phyloP scores from a whole-genome alignment of 2,113 vertebrate species.

The Eleginops maclovinus region DNA sequence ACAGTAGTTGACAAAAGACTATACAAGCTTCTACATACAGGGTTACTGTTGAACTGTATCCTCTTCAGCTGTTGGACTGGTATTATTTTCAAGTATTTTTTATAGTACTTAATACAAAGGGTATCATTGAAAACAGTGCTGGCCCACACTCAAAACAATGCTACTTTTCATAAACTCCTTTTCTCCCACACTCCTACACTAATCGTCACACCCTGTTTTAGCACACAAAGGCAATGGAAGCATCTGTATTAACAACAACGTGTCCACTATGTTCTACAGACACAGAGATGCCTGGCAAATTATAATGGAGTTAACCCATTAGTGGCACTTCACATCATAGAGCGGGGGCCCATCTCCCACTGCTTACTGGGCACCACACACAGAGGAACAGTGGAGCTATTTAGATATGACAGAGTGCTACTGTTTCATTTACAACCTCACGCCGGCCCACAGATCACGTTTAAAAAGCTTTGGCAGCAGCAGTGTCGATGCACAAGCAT shows the following conservation, averaged over 20 bases:
- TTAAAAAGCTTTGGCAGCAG: slow-evolving; percentile 51
- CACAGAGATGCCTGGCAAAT: slow-evolving; percentile 47
- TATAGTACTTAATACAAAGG: slow-evolving; percentile 38
- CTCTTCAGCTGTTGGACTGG: not conserved
- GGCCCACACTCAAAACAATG: slow-evolving; percentile 48
- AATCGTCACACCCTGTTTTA: slow-evolving; percentile 60
- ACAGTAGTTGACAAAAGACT: not conserved
- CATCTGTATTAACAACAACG: slow-evolving; percentile 60
- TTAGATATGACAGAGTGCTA: slow-evolving; percentile 63
- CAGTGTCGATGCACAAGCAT: slow-evolving; percentile 21
- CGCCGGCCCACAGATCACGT: slow-evolving; percentile 51
- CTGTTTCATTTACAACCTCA: slow-evolving; percentile 52
- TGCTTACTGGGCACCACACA: slow-evolving; percentile 18
- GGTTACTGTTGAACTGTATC: not conserved
- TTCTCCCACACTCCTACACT: slow-evolving; percentile 62
- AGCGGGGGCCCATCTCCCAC: slow-evolving; percentile 50
- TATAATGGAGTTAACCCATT: slow-evolving; percentile 71
- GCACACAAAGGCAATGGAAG: slow-evolving; percentile 62
- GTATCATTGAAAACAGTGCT: slow-evolving; percentile 40
- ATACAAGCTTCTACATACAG: not conserved
- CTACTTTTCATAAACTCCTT: slow-evolving; percentile 53
- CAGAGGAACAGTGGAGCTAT: slow-evolving; percentile 58
- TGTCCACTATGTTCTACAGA: slow-evolving; percentile 58
- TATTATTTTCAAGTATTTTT: slow-evolving; percentile 3
- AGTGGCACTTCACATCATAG: slow-evolving; percentile 45